Evolutionary conservation across 2,113 vertebrate species (phyloP), one percentile per base, ranked within the genome.

Genomic region (Lycaon pictus): DNA sequence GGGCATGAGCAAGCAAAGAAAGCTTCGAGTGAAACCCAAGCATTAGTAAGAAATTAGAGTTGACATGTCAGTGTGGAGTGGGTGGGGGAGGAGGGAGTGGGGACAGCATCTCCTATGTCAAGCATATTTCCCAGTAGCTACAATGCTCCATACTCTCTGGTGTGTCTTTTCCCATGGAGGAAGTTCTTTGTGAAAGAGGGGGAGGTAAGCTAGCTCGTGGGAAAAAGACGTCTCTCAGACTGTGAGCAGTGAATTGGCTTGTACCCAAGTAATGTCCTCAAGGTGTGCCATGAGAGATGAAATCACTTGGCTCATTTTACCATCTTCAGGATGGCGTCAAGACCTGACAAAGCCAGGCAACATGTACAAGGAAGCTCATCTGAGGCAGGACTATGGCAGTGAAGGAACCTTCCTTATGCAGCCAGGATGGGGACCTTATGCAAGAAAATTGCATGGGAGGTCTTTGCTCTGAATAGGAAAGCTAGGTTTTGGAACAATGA

Each of bases 1-100:
- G 51, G 67, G 67, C 37, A 13, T 87, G 77, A 95, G 74, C 88
- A 32, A 94, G 86, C 55, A 55, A 69, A 86, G 79, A 69, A 82
- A 93, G 74, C 81, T 94, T 58, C 58, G 37, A 84, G 91, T 71
- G 93, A 98, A 97, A 97, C 79, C 85, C 82, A 97, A 97, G 90
- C 88, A 23, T 93, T n/a, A 76, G 93, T 87, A 93, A 97, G 95
- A 95, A 83, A 93, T 77, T 43, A 87, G n/a, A 96, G 88, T 32
- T 94, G 96, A 89, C 82, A 89, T 72, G 1, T 90, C 77, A 60
- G 71, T 43, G 71, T 69, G 55, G 83, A 58, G 80, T 91, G 94
- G 95, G 95, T 60, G 92, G 90, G 71, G 90, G 63, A 29, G 56
- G 37, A 76, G 67, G 87, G 55, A 67, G 77, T 89, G 87, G 71